Evolutionary conservation across 2,113 vertebrate genomes (phyloP).

Genomic region (Nycticorax nycticorax): DNA sequence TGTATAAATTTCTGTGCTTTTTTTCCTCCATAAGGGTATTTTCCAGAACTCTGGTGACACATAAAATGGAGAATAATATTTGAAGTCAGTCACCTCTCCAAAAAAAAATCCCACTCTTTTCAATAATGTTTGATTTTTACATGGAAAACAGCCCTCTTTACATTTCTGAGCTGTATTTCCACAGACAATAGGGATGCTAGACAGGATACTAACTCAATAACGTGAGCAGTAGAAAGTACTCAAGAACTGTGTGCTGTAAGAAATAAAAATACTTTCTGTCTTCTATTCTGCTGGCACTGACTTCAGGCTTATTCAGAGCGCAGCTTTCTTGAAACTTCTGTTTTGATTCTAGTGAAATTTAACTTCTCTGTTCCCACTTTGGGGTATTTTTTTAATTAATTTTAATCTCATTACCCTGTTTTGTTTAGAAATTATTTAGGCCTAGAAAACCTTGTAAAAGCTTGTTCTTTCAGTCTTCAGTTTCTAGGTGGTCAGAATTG

Average conservation of each 20-base stretch:
- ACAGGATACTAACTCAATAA: not conserved
- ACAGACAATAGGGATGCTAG: not conserved
- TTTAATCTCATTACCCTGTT: not conserved
- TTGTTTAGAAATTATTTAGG: not conserved
- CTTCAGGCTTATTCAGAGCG: not conserved
- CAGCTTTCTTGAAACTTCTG: not conserved
- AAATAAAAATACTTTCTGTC: not conserved
- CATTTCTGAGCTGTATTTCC: not conserved
- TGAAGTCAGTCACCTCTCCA: not conserved
- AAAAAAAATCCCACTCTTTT: not conserved
- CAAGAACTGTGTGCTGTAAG: not conserved
- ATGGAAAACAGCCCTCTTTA: not conserved
- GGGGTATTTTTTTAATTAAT: fast-evolving
- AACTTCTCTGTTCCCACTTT: not conserved
- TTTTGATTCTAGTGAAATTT: not conserved
- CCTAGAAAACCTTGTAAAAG: not conserved
- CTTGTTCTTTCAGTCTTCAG: not conserved
- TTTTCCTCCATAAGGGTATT: not conserved
- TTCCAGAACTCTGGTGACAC: not conserved
- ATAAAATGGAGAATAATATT: not conserved
- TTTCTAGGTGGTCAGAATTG: not conserved
- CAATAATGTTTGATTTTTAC: not conserved
- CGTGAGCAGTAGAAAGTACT: not conserved
- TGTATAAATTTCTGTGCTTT: not conserved
- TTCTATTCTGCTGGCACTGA: not conserved